These are phyloP conservation scores for Cephus pygmeus DNA, from an alignment of 2,888 invertebrate species.

Conservation along the genomic window DNA sequence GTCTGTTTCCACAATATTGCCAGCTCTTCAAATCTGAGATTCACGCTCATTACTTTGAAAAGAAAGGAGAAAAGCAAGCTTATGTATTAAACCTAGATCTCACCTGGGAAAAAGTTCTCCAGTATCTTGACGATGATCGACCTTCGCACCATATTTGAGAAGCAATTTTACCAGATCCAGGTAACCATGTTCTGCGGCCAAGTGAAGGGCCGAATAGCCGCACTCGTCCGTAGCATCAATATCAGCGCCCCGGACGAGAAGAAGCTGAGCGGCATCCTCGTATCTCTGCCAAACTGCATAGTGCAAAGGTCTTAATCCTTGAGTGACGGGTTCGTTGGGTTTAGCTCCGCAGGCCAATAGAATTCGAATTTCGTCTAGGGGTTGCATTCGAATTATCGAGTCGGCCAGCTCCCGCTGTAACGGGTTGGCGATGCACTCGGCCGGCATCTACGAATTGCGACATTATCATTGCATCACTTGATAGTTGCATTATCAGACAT, in stretches of 20 bases:
- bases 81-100: neutral
- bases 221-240: constrained; percentile 88
- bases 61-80: neutral
- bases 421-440: constrained; percentile 79
- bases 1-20: neutral
- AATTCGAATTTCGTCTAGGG: constrained; percentile 87
- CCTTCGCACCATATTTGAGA: constrained; percentile 81
- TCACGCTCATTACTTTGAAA: neutral
- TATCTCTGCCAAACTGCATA: constrained; percentile 92
- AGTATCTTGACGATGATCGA: constrained; percentile 82
- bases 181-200: constrained; percentile 89
- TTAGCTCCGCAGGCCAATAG: constrained; percentile 88
- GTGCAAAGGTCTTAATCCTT: constrained; percentile 89
- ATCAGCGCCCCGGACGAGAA: constrained; percentile 85
- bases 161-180: constrained; percentile 77
- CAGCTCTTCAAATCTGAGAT: neutral
- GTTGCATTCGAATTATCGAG: constrained; percentile 88
- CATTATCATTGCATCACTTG: constrained; percentile 30
- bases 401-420: constrained; percentile 89
- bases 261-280: constrained; percentile 81
- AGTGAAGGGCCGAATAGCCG: constrained; percentile 90
- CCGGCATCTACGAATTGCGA: constrained; percentile 71
- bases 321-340: constrained; percentile 83
- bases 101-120: constrained; percentile 75
- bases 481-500: neutral